phyloP scores from a whole-genome alignment of 2,888 invertebrate species.

The Tetragnatha montana region DNA sequence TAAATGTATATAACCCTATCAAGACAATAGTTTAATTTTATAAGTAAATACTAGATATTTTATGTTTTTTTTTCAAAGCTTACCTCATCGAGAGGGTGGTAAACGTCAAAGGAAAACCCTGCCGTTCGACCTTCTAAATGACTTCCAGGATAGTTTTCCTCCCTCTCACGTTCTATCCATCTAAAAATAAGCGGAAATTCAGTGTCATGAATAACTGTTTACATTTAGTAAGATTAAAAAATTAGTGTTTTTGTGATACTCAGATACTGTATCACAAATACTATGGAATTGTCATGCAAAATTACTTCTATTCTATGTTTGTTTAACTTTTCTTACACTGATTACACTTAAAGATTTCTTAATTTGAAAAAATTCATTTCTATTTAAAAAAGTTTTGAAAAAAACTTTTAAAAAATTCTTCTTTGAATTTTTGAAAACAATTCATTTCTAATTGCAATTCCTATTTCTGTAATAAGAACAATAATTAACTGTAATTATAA shows the following conservation, averaged over 20 bases:
- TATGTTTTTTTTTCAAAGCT: not conserved
- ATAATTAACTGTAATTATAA: too few relatives aligned
- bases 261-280: not conserved
- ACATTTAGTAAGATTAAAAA: not conserved
- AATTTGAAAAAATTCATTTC: too few relatives aligned
- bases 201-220: not conserved
- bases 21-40: not conserved
- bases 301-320: not conserved
- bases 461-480: too few relatives aligned
- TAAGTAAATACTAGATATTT: not conserved
- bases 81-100: slow-evolving; percentile 69
- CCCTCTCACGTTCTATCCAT: slow-evolving; percentile 69
- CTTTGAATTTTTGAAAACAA: too few relatives aligned
- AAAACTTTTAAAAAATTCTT: too few relatives aligned
- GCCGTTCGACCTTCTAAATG: slow-evolving; percentile 56
- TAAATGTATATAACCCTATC: not conserved
- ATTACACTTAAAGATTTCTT: too few relatives aligned
- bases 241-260: not conserved
- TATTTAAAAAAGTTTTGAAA: too few relatives aligned
- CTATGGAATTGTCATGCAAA: not conserved
- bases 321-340: not conserved
- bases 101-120: slow-evolving; percentile 67
- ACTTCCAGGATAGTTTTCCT: slow-evolving; percentile 64
- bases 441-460: too few relatives aligned
- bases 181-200: slow-evolving; percentile 14